Percentiles rank a stretch among this genome's conserved stretches.
These are phyloP conservation scores for Caenorhabditis auriculariae DNA, from an alignment of 2,888 invertebrate species.

Conservation along the genomic window DNA sequence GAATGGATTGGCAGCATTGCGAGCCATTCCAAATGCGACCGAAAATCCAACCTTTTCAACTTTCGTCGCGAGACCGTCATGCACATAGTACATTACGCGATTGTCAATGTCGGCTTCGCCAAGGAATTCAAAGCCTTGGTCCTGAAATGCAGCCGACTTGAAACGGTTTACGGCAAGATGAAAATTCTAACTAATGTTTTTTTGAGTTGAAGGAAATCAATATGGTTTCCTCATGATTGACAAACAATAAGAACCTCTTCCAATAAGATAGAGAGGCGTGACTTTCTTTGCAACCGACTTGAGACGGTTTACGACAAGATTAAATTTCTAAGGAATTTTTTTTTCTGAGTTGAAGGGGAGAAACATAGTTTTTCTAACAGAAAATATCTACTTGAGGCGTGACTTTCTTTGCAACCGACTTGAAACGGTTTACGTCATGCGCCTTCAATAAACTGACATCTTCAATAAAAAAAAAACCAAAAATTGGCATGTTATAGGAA, in stretches of 20 bases:
- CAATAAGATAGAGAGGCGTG: too few species aligned
- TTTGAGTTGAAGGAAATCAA: too few species aligned
- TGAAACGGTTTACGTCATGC: neutral
- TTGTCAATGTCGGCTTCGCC: slow-evolving; percentile 41
- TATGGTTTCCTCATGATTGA: too few species aligned
- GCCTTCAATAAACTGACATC: too few species aligned
- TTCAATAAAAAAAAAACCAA: too few species aligned
- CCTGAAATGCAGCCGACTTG: slow-evolving; percentile 8
- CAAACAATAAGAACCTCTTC: too few species aligned
- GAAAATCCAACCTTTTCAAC: slow-evolving; percentile 25
- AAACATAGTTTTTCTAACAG: too few species aligned
- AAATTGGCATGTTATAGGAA: too few species aligned
- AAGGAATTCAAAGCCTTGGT: slow-evolving; percentile 30
- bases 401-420: neutral
- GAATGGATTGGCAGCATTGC: too few species aligned
- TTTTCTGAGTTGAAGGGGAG: too few species aligned
- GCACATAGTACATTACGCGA: slow-evolving; percentile 31
- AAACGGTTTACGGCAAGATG: neutral
- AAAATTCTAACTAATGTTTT: neutral
- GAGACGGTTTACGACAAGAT: neutral
- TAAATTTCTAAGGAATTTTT: neutral
- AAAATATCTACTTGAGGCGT: too few species aligned
- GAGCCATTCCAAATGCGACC: too few species aligned
- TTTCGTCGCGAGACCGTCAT: slow-evolving; percentile 12
- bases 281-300: neutral